A percentile compares a stretch with the other conserved stretches of the same genome.
Conservation (phyloP, 92 coral and sea anemone genomes). For the Epizoanthus scotinus region DNA sequence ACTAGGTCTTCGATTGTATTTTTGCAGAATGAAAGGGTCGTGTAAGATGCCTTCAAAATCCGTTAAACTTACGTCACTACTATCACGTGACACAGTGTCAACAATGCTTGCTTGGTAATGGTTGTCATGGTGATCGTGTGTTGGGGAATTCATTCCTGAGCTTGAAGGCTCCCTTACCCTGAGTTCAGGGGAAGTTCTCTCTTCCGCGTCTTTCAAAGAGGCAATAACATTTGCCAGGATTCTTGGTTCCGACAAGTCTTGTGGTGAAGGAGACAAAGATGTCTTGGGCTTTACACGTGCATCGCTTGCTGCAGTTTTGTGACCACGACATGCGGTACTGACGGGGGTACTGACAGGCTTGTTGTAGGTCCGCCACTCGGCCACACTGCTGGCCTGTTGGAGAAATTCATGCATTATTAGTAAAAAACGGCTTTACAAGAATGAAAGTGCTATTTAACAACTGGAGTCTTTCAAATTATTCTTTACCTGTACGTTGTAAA, state of each 20-base stretch:
- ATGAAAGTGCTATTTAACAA: too few species aligned
- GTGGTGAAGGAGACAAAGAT: background rate
- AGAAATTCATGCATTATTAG: background rate
- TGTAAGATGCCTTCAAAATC: background rate
- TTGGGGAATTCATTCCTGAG: background rate
- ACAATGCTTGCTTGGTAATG: background rate
- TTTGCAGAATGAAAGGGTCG: constrained; percentile 27
- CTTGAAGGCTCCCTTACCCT: background rate
- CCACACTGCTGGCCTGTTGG: constrained; percentile 4
- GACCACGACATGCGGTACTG: background rate
- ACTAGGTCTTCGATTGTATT: constrained; percentile 4
- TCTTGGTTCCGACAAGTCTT: constrained; percentile 9
- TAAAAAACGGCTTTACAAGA: background rate
- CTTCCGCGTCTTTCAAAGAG: background rate
- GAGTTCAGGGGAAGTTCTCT: background rate
- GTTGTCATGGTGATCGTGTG: background rate
- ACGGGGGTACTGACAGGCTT: background rate
- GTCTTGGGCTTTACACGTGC: background rate
- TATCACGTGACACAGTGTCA: background rate
- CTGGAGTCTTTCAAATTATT: too few species aligned
- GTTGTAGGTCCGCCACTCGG: background rate
- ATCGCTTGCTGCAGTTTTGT: background rate
- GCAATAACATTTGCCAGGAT: constrained; percentile 21
- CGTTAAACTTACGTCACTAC: background rate
- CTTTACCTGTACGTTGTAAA: too few species aligned